These are phyloP conservation scores for Drosophila siamana DNA, from an alignment of 2,888 invertebrate species.

Conservation along the genomic window DNA sequence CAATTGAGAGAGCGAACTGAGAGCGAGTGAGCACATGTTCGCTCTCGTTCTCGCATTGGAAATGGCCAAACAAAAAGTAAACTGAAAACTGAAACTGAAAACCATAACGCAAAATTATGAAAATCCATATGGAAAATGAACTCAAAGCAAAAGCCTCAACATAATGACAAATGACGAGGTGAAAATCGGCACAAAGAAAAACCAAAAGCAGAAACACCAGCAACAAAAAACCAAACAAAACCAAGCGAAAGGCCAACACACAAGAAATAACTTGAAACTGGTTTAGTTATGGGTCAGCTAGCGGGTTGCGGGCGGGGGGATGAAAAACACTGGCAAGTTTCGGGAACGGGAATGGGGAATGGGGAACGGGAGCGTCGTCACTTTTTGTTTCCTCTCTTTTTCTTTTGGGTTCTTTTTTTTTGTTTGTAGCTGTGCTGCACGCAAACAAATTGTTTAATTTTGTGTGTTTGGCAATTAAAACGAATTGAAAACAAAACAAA, in stretches of 20 bases:
- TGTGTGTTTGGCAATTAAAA: constrained; percentile 59
- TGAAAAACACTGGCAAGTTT: constrained; percentile 19
- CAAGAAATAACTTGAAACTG: constrained; percentile 62
- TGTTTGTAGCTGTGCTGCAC: constrained; percentile 30
- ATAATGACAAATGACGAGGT: constrained; percentile 48
- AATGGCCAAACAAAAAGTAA: constrained; percentile 51
- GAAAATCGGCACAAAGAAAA: constrained; percentile 45
- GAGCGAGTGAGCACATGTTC: constrained; percentile 7
- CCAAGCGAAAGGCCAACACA: constrained; percentile 50
- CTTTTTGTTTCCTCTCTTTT: constrained; percentile 30
- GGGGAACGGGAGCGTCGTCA: constrained; percentile 30
- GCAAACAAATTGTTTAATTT: constrained; percentile 67
- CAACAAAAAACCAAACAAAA: constrained; percentile 57
- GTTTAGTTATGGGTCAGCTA: constrained; percentile 58
- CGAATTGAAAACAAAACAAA: constrained; percentile 61
- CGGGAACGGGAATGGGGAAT: constrained; percentile 31
- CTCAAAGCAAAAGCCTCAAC: constrained; percentile 45
- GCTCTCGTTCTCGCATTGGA: constrained; percentile 36
- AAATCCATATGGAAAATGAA: constrained; percentile 72
- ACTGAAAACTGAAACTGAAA: constrained; percentile 52
- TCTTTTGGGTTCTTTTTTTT: constrained; percentile 9
- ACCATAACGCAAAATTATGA: constrained; percentile 64
- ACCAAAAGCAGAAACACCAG: constrained; percentile 25
- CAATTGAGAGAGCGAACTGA: constrained; percentile 9
- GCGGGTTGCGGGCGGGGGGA: constrained; percentile 1